Evolutionary conservation across 2,113 vertebrate species (phyloP).

Genomic region (Gadus chalcogrammus): DNA sequence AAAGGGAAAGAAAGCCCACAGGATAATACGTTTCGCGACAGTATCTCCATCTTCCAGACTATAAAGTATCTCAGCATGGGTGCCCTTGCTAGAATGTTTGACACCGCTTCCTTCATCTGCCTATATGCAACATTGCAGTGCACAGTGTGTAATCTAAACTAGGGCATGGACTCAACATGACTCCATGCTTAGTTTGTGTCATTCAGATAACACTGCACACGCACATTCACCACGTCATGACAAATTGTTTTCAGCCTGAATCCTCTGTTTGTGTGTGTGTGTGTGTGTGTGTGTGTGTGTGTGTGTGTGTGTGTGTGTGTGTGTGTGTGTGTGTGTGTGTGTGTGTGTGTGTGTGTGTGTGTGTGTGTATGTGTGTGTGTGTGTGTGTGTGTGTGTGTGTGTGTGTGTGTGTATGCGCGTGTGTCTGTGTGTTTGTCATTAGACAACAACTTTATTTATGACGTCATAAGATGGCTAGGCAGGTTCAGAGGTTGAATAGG

Average conservation of each 20-base stretch:
- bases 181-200: constrained; percentile 27
- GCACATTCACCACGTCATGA: constrained; percentile 9
- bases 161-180: constrained; percentile 42
- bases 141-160: constrained; percentile 41
- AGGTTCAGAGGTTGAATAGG: constrained; percentile 48
- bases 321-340: constrained; percentile 16
- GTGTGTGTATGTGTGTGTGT: constrained; percentile 18
- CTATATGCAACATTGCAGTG: constrained; percentile 34
- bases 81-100: constrained; percentile 53
- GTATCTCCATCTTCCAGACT: constrained; percentile 36
- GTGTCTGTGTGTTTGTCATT: constrained; percentile 34
- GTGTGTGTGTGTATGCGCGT: neutral
- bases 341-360: constrained; percentile 4
- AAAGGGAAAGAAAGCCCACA: constrained; percentile 18
- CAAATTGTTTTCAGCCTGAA: constrained; percentile 55
- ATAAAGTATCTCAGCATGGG: constrained; percentile 51
- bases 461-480: constrained; percentile 38
- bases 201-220: constrained; percentile 14
- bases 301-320: constrained; percentile 20
- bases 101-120: constrained; percentile 61
- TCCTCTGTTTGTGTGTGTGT: constrained; percentile 16
- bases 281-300: constrained; percentile 2
- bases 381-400: constrained; percentile 18
- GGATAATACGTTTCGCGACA: constrained; percentile 39
- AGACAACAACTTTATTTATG: constrained; percentile 12